Percentiles rank a stretch among this genome's conserved stretches.
These are phyloP conservation scores for Oryzias javanicus DNA, from an alignment of 2,113 vertebrate species.

Conservation along the genomic window DNA sequence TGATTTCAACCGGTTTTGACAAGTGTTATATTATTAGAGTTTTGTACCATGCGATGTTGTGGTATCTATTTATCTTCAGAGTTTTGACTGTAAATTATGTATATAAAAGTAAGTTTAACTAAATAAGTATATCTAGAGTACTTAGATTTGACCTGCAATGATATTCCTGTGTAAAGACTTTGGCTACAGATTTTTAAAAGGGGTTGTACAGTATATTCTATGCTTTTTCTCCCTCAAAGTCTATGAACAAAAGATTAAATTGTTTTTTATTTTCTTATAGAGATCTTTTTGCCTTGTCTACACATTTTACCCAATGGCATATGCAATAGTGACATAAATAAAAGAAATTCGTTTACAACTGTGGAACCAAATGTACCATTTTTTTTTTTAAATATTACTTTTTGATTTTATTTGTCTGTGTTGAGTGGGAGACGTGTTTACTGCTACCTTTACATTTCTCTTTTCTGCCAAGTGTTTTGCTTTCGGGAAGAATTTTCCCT, in stretches of 20 bases:
- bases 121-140: slow-evolving; percentile 46
- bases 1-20: slow-evolving; percentile 25
- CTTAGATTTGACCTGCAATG: slow-evolving; percentile 58
- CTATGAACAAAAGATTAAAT: slow-evolving; percentile 31
- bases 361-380: slow-evolving; percentile 88
- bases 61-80: slow-evolving; percentile 64
- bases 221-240: slow-evolving; percentile 53
- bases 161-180: slow-evolving; percentile 63
- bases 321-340: slow-evolving; percentile 88
- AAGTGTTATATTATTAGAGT: slow-evolving; percentile 38
- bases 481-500: slow-evolving; percentile 76
- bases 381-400: slow-evolving; percentile 68
- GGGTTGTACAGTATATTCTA: slow-evolving; percentile 51
- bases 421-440: slow-evolving; percentile 73
- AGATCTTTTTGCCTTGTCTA: slow-evolving; percentile 75
- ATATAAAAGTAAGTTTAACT: slow-evolving; percentile 66
- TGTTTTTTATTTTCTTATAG: slow-evolving; percentile 66
- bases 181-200: slow-evolving; percentile 59
- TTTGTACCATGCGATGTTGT: slow-evolving; percentile 21
- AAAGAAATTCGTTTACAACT: slow-evolving; percentile 89
- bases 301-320: slow-evolving; percentile 86
- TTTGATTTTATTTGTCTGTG: slow-evolving; percentile 21
- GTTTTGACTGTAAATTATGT: slow-evolving; percentile 64
- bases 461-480: slow-evolving; percentile 83
- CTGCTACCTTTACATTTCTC: slow-evolving; percentile 85